phyloP scores from a whole-genome alignment of 2,888 invertebrate genomes.

The Nomada fucata region DNA sequence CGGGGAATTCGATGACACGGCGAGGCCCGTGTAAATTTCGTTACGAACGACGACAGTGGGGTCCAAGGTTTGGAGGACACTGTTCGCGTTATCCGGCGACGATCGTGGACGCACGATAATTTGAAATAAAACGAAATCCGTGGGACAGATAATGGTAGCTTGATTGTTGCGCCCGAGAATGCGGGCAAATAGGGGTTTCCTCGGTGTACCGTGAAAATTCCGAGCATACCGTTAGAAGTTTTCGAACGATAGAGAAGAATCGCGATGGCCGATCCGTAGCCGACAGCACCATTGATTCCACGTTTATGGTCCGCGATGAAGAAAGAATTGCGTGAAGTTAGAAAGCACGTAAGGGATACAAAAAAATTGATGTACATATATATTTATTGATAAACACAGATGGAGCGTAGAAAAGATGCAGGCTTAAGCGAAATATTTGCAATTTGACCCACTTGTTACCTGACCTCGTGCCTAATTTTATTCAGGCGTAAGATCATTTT shows the following conservation, averaged over 20 bases:
- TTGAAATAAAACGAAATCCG: conserved; percentile 42
- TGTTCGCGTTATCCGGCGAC: not conserved
- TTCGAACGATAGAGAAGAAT: conserved; percentile 30
- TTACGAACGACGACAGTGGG: conserved; percentile 22
- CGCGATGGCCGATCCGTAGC: conserved; percentile 2
- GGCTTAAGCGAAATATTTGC: no score
- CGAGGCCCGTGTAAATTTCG: not conserved
- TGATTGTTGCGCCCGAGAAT: conserved; percentile 33
- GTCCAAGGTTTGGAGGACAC: not conserved
- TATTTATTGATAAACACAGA: no score
- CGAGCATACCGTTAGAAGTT: conserved; percentile 52
- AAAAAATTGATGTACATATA: no score
- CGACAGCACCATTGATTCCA: conserved; percentile 1
- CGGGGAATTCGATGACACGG: not conserved
- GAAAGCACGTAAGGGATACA: not conserved
- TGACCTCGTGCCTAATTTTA: no score
- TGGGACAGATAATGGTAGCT: conserved; percentile 33
- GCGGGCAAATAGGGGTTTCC: conserved; percentile 54
- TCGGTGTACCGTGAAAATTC: conserved; percentile 56
- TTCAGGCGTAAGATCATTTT: no score
- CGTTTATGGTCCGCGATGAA: not conserved
- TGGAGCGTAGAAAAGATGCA: no score
- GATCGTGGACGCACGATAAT: conserved; percentile 21
- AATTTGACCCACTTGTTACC: no score
- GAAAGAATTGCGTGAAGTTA: no score